These are phyloP conservation scores for Podocnemis expansa DNA, from an alignment of 2,113 vertebrate species.

Conservation along the genomic window DNA sequence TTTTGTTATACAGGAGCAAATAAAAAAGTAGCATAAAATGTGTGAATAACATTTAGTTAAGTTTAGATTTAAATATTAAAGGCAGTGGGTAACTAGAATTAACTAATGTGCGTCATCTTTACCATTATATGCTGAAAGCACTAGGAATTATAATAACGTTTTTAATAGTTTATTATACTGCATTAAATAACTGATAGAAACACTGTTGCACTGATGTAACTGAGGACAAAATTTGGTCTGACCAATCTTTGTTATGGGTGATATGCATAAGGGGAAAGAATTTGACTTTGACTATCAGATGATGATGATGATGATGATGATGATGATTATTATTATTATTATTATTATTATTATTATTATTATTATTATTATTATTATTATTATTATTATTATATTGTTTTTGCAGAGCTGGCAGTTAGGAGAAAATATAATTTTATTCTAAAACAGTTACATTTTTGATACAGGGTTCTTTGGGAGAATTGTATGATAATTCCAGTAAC, in stretches of 20 bases:
- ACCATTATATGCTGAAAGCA: too few species aligned
- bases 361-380: background rate
- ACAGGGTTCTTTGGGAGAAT: background rate
- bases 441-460: background rate
- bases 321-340: background rate
- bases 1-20: background rate
- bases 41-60: background rate
- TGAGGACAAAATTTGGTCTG: background rate
- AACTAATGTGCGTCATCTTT: too few species aligned
- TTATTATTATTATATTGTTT: background rate
- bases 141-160: too few species aligned
- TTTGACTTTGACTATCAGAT: background rate
- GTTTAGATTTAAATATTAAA: too few species aligned
- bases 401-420: background rate
- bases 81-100: too few species aligned
- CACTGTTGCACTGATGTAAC: background rate
- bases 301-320: too few species aligned
- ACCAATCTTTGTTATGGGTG: background rate
- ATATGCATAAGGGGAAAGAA: background rate
- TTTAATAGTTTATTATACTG: too few species aligned
- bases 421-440: background rate
- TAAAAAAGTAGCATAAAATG: background rate
- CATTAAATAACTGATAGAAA: background rate
- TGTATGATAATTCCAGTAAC: background rate
- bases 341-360: background rate